Evolutionary conservation across 30 jellyfish, hydroid and myxozoan species (phyloP).

Genomic region (Cassiopea andromeda): DNA sequence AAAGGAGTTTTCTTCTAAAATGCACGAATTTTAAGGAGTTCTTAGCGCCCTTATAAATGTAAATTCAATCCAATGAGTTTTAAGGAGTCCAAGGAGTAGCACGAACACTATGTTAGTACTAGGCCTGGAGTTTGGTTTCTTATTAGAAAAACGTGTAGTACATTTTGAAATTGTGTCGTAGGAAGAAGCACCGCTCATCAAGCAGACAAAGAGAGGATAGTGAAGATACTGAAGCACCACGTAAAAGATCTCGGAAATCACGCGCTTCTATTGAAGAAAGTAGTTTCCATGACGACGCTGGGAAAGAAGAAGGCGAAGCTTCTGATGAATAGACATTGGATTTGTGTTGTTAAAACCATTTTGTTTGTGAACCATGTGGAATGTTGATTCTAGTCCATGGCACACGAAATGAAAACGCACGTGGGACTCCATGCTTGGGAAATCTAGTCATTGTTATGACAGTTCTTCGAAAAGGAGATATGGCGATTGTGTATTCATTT

Average conservation of each 20-base stretch:
- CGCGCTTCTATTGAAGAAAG: slow-evolving; percentile 49
- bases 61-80: too few relatives aligned
- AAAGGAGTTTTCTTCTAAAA: too few relatives aligned
- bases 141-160: neutral
- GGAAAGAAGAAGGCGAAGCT: slow-evolving; percentile 69
- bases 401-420: neutral
- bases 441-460: neutral
- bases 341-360: neutral
- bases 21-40: too few relatives aligned
- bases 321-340: slow-evolving; percentile 18
- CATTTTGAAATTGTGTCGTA: neutral
- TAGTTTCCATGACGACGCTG: slow-evolving; percentile 30
- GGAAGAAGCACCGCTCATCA: slow-evolving; percentile 61
- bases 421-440: neutral
- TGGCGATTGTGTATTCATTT: too few relatives aligned
- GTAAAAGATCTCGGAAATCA: slow-evolving; percentile 65
- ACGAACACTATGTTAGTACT: too few relatives aligned
- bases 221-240: slow-evolving; percentile 69
- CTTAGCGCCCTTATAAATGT: too few relatives aligned
- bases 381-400: neutral
- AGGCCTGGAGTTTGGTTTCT: too few relatives aligned
- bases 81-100: too few relatives aligned
- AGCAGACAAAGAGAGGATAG: slow-evolving; percentile 64
- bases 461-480: too few relatives aligned
- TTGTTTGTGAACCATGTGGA: neutral